Conservation (phyloP, 2,888 invertebrate genomes). For the Zhuqinia jingwanae region DNA sequence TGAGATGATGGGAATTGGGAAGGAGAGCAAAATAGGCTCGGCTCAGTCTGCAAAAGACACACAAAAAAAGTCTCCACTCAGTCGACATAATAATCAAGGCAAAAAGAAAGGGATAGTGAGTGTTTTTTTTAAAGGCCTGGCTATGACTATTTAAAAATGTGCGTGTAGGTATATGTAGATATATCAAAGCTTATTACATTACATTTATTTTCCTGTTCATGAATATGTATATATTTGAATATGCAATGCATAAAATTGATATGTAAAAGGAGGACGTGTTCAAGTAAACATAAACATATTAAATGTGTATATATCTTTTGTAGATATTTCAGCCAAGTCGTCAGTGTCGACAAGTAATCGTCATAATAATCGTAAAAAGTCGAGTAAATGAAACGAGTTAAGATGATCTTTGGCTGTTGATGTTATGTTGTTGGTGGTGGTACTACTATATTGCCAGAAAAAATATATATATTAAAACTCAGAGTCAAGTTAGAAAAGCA, state of each 20-base stretch:
- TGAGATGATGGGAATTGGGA: conserved; percentile 27
- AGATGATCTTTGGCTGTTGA: conserved; percentile 56
- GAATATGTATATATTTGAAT: conserved; percentile 16
- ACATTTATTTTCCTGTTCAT: not conserved
- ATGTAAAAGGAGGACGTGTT: not conserved
- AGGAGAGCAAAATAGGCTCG: conserved; percentile 42
- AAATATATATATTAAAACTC: no score
- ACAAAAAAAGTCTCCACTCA: not conserved
- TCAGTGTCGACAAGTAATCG: conserved; percentile 49
- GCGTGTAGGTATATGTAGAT: conserved; percentile 28
- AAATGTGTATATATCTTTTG: conserved; percentile 37
- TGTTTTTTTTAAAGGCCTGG: not conserved
- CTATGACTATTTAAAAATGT: conserved; percentile 32
- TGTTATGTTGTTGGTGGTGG: no score
- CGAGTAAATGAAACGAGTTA: conserved; percentile 70
- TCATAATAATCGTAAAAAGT: conserved; percentile 66
- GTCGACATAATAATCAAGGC: conserved; percentile 12
- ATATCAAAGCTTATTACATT: not conserved
- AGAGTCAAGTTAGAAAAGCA: conserved; percentile 54
- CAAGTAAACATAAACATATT: conserved; percentile 41
- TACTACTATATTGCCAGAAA: no score
- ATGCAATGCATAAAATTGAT: conserved; percentile 4
- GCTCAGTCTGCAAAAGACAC: not conserved
- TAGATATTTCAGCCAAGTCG: conserved; percentile 43
- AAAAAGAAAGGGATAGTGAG: conserved; percentile 43